These are phyloP conservation scores for Empis stercorea DNA, from an alignment of 2,888 invertebrate species.

Conservation along the genomic window DNA sequence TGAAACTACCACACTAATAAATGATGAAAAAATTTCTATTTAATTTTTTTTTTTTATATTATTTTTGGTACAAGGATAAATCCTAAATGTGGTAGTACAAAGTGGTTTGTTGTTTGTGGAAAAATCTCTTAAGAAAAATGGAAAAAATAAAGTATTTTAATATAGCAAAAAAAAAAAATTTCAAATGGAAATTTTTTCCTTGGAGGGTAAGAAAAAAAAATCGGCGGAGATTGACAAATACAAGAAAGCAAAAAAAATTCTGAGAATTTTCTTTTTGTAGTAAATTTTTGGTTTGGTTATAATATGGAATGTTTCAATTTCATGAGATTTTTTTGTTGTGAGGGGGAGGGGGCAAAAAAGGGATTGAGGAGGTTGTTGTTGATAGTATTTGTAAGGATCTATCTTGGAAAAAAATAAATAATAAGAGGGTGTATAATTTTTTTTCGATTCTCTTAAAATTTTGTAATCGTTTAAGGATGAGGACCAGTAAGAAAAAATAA, in stretches of 20 bases:
- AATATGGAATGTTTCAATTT: neutral
- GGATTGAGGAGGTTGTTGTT: neutral
- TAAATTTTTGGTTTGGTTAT: no score
- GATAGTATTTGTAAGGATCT: neutral
- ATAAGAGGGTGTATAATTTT: no score
- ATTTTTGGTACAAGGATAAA: constrained; percentile 11
- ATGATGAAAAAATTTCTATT: no score
- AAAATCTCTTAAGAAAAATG: constrained; percentile 15
- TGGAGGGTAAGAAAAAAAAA: constrained; percentile 2
- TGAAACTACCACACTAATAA: no score
- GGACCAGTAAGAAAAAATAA: no score
- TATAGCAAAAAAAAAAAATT: neutral
- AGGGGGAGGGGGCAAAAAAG: constrained; percentile 1
- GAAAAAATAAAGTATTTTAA: no score
- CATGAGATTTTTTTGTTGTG: constrained; percentile 9
- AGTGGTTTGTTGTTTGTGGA: constrained; percentile 15
- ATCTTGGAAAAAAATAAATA: no score
- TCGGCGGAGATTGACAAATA: constrained; percentile 6
- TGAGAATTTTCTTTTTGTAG: no score
- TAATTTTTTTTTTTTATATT: no score
- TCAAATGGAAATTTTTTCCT: neutral
- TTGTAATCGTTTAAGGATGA: no score
- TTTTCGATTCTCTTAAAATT: no score
- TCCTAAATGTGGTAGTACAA: constrained; percentile 13
- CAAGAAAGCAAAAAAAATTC: no score